Base-by-base conservation (phyloP, 2,888 invertebrate genomes). In the Orchesella flavescens region DNA sequence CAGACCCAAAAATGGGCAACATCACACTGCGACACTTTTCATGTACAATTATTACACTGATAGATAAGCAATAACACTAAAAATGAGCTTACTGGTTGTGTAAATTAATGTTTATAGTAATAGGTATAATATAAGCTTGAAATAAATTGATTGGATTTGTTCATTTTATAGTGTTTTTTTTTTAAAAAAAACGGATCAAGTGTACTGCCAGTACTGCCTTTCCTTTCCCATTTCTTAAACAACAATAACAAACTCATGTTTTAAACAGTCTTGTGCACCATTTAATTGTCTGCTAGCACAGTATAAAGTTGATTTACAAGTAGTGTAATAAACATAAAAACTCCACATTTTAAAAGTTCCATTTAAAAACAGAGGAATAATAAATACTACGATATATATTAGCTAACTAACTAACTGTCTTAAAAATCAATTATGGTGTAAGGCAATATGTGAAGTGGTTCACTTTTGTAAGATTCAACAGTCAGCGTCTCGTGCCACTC, bases 351-450 rank as follows among this genome's bases (percentile, higher is more conserved):
- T 34, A 34, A n/a, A 59, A 65, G 49, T 49, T 49, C 10, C 12
- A 49, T 15, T 49, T 49, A 49, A 49, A 49, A 49, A 49, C 21
- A 59, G 17, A 65, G 65, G 65, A 68, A 68, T 68, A 68, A 13
- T 66, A 49, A 10, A 49, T 68, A 68, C 65, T 21, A 68, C 63
- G 66, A 61, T 34, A 63, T 71, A 66, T n/a, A n/a, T n/a, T n/a
- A n/a, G n/a, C n/a, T n/a, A n/a, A n/a, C 34, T 34, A 34, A 34
- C 34, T 34, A 34, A 4, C 55, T 66, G 63, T 63, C 66, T 85
- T 84, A 87, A 93, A 92, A 97, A 94, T 97, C 97, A 92, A 97
- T 95, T 91, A 97, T 95, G 92, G 97, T 97, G 92, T 98, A 98
- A 92, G 98, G 98, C 93, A 98, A 93, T 92, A 98, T 96, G 91